Evolutionary conservation across 1,140 invertebrate genomes (phyloP), one percentile per base, ranked within the genome.

Genomic region (Dendroctonus ponderosae): DNA sequence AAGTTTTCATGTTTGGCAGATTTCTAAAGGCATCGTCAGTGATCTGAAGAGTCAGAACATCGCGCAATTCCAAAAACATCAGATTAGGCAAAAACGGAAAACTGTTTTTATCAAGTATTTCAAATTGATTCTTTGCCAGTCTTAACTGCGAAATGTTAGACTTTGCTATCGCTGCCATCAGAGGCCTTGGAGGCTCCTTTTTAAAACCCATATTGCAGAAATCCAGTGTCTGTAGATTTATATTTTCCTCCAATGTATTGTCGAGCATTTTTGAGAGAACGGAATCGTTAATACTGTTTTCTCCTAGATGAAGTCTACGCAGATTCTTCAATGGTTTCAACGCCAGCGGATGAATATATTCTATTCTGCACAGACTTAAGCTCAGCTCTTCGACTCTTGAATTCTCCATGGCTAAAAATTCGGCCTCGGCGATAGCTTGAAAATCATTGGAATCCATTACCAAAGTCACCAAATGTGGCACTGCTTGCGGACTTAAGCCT

Each of bases 121-220:
- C 82, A 67, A 85, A 84, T 63, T 83, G 81, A 71, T 85, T 85
- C 57, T 79, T 76, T 4, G 81, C 72, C 38, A 85, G 70, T 57
- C 73, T 79, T n/a, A 85, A 71, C 57, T 76, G 73, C 41, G 77
- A 78, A 40, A 85, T 79, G 7, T 80, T 81, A 0, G 81, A 79
- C 7, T 80, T 76, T 5, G 81, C 80, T 44, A 84, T 81, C 0
- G 80, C 74, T 62, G 81, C 69, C 68, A 84, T 72, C 5, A 85
- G 59, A 11, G 57, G 15, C 66, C 66, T 76, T 5, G 82, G 82
- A 5, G 79, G 77, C 49, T 72, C 71, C 68, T 79, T 82, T 26
- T 80, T 71, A 57, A 84, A 82, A 0, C 83, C 83, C 72, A 82
- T 78, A 14, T 78, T 77, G n/a, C 79, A 81, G 43, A 85, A 63